These are phyloP conservation scores for Parnassius apollo DNA, from an alignment of 2,888 invertebrate species.

Conservation along the genomic window DNA sequence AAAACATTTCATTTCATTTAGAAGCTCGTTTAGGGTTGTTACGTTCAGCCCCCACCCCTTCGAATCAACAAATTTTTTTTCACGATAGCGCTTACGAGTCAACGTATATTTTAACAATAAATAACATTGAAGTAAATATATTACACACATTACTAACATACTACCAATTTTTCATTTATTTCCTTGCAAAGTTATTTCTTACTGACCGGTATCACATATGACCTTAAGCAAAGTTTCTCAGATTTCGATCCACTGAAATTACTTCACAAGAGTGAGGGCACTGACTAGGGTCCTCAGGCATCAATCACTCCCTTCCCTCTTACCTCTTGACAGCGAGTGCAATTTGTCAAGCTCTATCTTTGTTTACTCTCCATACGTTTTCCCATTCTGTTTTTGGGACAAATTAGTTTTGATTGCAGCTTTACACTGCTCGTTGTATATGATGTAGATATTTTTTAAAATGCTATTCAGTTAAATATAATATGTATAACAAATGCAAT, in stretches of 20 bases:
- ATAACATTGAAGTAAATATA: too few relatives aligned
- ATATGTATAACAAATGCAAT: too few relatives aligned
- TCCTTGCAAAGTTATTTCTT: too few relatives aligned
- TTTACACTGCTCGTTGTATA: neutral
- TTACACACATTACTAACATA: too few relatives aligned
- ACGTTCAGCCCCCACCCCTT: too few relatives aligned
- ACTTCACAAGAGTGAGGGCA: conserved; percentile 5
- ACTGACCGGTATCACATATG: neutral
- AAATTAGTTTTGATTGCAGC: conserved; percentile 14
- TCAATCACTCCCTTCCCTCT: conserved; percentile 26
- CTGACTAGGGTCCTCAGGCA: conserved; percentile 12
- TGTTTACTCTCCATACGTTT: conserved; percentile 39
- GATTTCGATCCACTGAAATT: conserved; percentile 6
- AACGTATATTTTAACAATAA: too few relatives aligned
- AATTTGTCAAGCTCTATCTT: conserved; percentile 58
- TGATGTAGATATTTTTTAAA: conserved; percentile 5
- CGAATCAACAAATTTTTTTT: too few relatives aligned
- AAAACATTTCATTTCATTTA: too few relatives aligned
- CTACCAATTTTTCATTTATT: too few relatives aligned
- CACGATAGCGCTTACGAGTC: too few relatives aligned
- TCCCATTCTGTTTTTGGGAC: neutral
- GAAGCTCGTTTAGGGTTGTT: too few relatives aligned
- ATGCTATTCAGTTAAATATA: too few relatives aligned
- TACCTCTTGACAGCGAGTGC: conserved; percentile 41
- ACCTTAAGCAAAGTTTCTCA: conserved; percentile 10